phyloP scores from a whole-genome alignment of 2,113 vertebrate species.

The Alaudala cheleensis region DNA sequence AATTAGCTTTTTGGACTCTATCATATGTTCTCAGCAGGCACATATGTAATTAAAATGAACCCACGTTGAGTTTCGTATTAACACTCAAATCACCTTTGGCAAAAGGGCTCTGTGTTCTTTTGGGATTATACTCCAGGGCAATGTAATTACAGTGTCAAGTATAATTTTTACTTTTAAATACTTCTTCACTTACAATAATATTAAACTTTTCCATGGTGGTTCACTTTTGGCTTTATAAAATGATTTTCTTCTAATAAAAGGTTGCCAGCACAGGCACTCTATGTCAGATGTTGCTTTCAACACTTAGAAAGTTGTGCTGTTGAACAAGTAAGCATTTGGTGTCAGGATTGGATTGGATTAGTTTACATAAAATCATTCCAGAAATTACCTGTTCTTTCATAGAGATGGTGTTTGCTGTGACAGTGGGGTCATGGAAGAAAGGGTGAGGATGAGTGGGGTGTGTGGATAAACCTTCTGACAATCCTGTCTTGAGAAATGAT shows the following conservation, averaged over 20 bases:
- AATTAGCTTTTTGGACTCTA: slow-evolving; percentile 58
- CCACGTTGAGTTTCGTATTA: slow-evolving; percentile 17
- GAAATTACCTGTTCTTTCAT: neutral
- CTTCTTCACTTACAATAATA: neutral
- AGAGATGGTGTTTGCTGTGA: neutral
- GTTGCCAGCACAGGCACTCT: neutral
- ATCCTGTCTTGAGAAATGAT: neutral
- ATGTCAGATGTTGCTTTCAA: neutral
- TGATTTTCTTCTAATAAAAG: neutral
- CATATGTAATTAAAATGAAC: slow-evolving; percentile 58
- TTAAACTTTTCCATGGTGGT: neutral
- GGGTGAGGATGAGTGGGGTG: neutral
- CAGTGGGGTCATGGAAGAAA: neutral
- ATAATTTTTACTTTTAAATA: neutral
- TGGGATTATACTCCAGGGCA: neutral
- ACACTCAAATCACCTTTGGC: slow-evolving; percentile 43
- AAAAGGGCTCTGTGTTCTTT: slow-evolving; percentile 55
- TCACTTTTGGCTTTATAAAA: neutral
- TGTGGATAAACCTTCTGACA: neutral
- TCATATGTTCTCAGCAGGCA: slow-evolving; percentile 65
- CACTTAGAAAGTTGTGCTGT: neutral
- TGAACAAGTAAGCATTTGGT: neutral
- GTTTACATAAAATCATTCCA: neutral
- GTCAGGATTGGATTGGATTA: neutral
- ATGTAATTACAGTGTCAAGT: slow-evolving; percentile 14